Evolutionary conservation across 2,888 invertebrate genomes (phyloP).

Genomic region (Hanleya hanleyi): DNA sequence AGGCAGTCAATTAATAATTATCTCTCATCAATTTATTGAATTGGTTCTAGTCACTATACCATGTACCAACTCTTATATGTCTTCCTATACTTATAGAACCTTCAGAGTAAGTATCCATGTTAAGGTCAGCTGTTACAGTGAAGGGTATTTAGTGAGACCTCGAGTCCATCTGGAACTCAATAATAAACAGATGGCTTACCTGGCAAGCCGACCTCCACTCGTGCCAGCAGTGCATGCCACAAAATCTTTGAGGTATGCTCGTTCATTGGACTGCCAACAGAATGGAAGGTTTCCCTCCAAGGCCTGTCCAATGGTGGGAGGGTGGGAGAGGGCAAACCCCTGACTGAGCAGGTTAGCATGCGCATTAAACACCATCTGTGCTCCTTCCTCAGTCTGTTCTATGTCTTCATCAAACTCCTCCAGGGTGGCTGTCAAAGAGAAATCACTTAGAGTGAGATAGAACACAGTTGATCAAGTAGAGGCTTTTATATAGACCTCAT

Average conservation of each 20-base stretch:
- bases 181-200: conserved; percentile 47
- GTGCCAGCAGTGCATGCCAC: conserved; percentile 90
- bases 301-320: conserved; percentile 91
- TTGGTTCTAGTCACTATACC: neutral
- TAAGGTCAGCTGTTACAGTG: neutral
- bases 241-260: conserved; percentile 93
- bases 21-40: too few species aligned
- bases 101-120: neutral
- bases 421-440: conserved; percentile 55
- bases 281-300: conserved; percentile 90
- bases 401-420: conserved; percentile 82
- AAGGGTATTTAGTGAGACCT: neutral
- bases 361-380: conserved; percentile 77
- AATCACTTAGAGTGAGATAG: neutral
- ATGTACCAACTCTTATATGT: neutral
- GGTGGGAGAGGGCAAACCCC: conserved; percentile 90
- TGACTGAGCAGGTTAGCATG: conserved; percentile 88
- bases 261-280: conserved; percentile 86
- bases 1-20: too few species aligned
- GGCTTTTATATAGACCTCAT: too few species aligned
- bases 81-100: too few species aligned
- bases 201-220: conserved; percentile 91
- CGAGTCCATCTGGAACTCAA: too few species aligned
- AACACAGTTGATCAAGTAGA: neutral
- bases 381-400: conserved; percentile 82